Evolutionary conservation across 2,113 vertebrate genomes (phyloP), one percentile per base, ranked within the genome.

Genomic region (Thamnaconus septentrionalis): DNA sequence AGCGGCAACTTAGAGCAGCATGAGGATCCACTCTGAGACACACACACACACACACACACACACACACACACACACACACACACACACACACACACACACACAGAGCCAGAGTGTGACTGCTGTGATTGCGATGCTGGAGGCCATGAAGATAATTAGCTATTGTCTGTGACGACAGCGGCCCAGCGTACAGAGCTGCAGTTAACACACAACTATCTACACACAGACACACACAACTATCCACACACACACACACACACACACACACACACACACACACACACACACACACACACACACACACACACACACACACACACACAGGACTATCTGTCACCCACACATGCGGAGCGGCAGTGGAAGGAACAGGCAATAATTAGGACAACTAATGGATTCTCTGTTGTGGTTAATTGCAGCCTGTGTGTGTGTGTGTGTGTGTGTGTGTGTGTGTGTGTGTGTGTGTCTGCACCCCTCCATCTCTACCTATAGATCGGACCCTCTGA

Each of bases 351-450:
- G 65, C 71, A 41, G 56, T 71, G 78, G 79, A 75, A 62, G 68
- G 79, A 83, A 87, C 80, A 82, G 82, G 75, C 83, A 59, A 75
- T 86, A 88, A 89, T 89, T 88, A 88, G 85, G 64, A 48, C 31
- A 64, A 44, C 70, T 84, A 87, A 84, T 85, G 81, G 81, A 70
- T 82, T 57, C 62, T 86, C 65, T 89, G 88, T 85, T 86, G 86
- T 85, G 78, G 52, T 88, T 88, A 88, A 89, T 89, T 89, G 80
- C 81, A 76, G 85, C 72, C 69, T 81, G 78, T 78, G 80, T 85
- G 54, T 76, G 78, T 79, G 40, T 12, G 12, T 53, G 52, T 12
- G 9, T 8, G 8, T 6, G 7, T 8, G 31, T 8, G 12, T 31
- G 18, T 4, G 6, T 18, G 52, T 8, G 31, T 3, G 4, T 6